Conservation (phyloP, 1,140 invertebrate species). For the Anadara kagoshimensis region DNA sequence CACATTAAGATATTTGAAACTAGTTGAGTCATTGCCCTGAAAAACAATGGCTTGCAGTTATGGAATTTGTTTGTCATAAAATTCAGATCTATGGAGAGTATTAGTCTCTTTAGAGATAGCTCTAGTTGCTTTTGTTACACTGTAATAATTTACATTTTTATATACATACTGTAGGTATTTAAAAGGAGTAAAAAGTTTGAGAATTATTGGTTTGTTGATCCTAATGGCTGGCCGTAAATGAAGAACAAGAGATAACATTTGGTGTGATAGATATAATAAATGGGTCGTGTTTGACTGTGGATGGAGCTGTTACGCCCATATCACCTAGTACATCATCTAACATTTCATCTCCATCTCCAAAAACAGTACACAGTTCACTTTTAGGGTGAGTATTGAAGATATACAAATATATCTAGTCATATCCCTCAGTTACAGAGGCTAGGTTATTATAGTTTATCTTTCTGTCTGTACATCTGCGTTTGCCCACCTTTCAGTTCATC, state of each 20-base stretch:
- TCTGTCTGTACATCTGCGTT: too few relatives aligned
- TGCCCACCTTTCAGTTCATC: background rate
- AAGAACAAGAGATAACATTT: constrained; percentile 61
- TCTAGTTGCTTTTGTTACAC: too few relatives aligned
- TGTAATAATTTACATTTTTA: background rate
- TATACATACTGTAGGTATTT: background rate
- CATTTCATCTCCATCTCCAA: constrained; percentile 13
- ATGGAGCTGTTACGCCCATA: constrained; percentile 10
- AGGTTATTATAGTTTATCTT: too few relatives aligned
- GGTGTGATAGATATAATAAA: constrained; percentile 65
- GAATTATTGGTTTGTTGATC: constrained; percentile 44
- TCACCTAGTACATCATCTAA: constrained; percentile 4
- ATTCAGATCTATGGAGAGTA: too few relatives aligned
- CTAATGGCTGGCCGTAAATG: constrained; percentile 72
- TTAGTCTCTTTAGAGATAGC: too few relatives aligned
- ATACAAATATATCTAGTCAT: too few relatives aligned
- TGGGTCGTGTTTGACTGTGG: constrained; percentile 50
- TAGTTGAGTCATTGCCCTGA: too few relatives aligned
- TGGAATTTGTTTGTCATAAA: too few relatives aligned
- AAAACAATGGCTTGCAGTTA: too few relatives aligned
- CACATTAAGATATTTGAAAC: too few relatives aligned
- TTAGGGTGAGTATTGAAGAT: too few relatives aligned
- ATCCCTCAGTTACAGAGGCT: too few relatives aligned
- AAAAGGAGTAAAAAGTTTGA: background rate
- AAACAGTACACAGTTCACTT: constrained; percentile 29